Evolutionary conservation across 2,797 vertebrate genomes (phyloP).

Genomic region (Loris lydekkerianus): DNA sequence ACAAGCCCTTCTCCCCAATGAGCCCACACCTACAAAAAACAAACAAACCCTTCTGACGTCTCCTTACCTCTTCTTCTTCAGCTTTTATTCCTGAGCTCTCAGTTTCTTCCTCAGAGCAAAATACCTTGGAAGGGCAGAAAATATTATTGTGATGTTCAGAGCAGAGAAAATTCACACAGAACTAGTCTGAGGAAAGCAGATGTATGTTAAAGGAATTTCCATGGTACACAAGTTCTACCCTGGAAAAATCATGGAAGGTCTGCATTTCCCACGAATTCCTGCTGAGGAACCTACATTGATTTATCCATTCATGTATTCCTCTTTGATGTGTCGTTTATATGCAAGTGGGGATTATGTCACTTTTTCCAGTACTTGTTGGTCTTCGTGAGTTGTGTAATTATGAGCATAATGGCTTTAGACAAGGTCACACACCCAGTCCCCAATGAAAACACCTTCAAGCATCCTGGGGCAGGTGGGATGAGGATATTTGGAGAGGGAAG

Average conservation of each 20-base stretch:
- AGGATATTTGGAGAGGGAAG: neutral
- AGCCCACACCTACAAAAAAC: neutral
- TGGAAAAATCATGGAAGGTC: neutral
- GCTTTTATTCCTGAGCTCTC: neutral
- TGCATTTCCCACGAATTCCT: neutral
- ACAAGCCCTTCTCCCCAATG: neutral
- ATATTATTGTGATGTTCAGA: neutral
- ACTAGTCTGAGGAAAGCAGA: neutral
- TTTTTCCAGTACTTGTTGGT: neutral
- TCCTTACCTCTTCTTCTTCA: constrained; percentile 37
- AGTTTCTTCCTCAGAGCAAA: constrained; percentile 60
- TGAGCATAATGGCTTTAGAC: neutral
- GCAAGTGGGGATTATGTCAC: neutral
- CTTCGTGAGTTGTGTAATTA: neutral
- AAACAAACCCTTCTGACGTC: neutral
- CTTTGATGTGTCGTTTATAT: neutral
- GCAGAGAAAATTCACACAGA: neutral
- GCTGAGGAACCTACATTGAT: neutral
- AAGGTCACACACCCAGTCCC: neutral
- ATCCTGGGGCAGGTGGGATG: neutral
- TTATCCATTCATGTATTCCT: neutral
- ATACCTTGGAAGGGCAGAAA: constrained; percentile 50
- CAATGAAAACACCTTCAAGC: neutral
- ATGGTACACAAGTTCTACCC: neutral
- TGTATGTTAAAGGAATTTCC: neutral